These are phyloP conservation scores for Chitala chitala DNA, from an alignment of 2,113 vertebrate species.

Conservation along the genomic window DNA sequence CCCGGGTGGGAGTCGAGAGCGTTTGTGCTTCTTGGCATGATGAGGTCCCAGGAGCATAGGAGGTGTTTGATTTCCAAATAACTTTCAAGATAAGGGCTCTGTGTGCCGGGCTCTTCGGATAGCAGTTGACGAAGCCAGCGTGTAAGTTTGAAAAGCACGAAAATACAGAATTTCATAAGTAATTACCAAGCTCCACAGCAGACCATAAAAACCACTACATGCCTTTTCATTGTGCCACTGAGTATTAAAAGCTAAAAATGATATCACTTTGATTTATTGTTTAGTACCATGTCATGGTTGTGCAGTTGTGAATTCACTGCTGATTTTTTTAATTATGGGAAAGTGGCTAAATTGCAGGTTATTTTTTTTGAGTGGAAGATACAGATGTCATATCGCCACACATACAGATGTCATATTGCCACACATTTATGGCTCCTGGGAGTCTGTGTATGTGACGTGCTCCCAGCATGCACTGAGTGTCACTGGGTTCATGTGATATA, in stretches of 20 bases:
- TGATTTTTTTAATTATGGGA: background rate
- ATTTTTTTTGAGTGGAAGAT: too few species aligned
- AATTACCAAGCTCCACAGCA: background rate
- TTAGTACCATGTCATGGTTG: background rate
- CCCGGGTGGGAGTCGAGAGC: background rate
- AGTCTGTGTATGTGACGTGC: background rate
- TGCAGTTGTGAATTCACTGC: background rate
- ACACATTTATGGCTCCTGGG: background rate
- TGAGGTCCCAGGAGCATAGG: conserved; percentile 15
- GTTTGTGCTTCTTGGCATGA: conserved; percentile 18
- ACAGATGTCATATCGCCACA: too few species aligned
- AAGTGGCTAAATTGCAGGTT: too few species aligned
- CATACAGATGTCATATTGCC: too few species aligned
- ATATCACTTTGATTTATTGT: background rate
- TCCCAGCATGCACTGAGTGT: background rate
- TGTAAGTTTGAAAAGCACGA: conserved; percentile 14
- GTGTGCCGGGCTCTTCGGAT: background rate
- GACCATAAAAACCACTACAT: background rate
- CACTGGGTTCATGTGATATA: background rate
- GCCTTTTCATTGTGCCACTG: background rate
- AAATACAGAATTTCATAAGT: conserved; percentile 7
- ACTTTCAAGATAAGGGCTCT: conserved; percentile 1
- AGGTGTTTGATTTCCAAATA: conserved; percentile 28
- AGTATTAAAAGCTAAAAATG: background rate
- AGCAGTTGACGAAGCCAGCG: background rate